Percentiles rank a stretch among this genome's conserved stretches.
Conservation (phyloP, 1,140 invertebrate genomes). For the Liolophura sinensis region DNA sequence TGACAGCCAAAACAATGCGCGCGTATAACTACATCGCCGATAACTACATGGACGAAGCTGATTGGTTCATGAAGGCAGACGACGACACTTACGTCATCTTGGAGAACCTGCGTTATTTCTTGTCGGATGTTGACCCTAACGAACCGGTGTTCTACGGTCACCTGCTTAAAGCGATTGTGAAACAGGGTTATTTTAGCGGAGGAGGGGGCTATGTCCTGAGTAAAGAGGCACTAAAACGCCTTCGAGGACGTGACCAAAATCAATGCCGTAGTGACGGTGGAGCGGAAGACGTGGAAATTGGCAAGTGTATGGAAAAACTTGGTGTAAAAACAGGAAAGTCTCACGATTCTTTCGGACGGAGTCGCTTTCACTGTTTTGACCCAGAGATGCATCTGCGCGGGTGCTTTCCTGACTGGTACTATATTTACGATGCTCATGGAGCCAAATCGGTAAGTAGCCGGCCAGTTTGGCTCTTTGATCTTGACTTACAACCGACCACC, state of each 20-base stretch:
- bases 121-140: conserved; percentile 23
- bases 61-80: conserved; percentile 55
- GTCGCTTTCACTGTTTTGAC: conserved; percentile 88
- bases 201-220: conserved; percentile 83
- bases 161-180: conserved; percentile 50
- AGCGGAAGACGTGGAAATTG: conserved; percentile 93
- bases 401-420: conserved; percentile 51
- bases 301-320: conserved; percentile 85
- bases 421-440: conserved; percentile 40
- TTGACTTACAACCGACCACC: too few species aligned
- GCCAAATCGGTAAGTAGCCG: conserved; percentile 43
- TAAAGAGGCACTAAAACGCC: conserved; percentile 38
- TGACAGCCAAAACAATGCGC: conserved; percentile 43
- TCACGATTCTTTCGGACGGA: conserved; percentile 78
- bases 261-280: conserved; percentile 69
- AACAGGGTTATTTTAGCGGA: conserved; percentile 53
- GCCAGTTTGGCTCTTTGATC: too few species aligned
- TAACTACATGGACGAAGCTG: conserved; percentile 48
- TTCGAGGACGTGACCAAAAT: conserved; percentile 64
- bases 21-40: conserved; percentile 73
- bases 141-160: conserved; percentile 57
- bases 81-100: conserved; percentile 76
- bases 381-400: conserved; percentile 56
- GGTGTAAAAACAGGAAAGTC: conserved; percentile 87
- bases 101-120: conserved; percentile 58